phyloP scores from a whole-genome alignment of 2,888 invertebrate genomes.

The Drosophila gaucha region DNA sequence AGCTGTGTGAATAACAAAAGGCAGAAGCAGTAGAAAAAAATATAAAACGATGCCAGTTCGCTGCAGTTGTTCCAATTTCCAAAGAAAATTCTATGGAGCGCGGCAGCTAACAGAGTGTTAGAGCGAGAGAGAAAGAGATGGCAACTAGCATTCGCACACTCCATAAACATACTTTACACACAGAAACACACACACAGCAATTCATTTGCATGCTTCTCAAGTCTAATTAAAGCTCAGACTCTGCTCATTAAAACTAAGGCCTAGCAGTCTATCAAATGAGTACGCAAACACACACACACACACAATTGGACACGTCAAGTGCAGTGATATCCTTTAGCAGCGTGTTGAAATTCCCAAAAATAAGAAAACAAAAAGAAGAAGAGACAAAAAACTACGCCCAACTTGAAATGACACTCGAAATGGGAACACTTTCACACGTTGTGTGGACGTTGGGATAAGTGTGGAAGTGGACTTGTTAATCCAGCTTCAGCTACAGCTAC shows the following conservation, averaged over 20 bases:
- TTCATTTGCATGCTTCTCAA: constrained; percentile 53
- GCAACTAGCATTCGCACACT: constrained; percentile 69
- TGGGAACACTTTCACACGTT: constrained; percentile 80
- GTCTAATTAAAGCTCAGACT: constrained; percentile 43
- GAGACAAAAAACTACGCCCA: constrained; percentile 26
- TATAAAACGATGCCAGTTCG: constrained; percentile 26
- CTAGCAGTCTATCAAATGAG: constrained; percentile 33
- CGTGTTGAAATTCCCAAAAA: constrained; percentile 46
- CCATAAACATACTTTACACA: constrained; percentile 70
- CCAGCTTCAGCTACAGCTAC: background rate
- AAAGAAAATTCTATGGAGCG: constrained; percentile 47
- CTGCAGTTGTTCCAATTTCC: constrained; percentile 63
- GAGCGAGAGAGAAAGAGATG: background rate
- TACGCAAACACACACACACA: constrained; percentile 17
- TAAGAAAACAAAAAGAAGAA: constrained; percentile 6
- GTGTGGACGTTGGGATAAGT: constrained; percentile 31
- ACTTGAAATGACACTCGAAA: constrained; percentile 65
- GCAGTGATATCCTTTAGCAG: constrained; percentile 60
- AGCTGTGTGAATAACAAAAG: constrained; percentile 35
- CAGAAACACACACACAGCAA: constrained; percentile 8
- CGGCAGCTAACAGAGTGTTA: constrained; percentile 8
- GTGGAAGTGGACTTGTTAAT: constrained; percentile 37
- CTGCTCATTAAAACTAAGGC: constrained; percentile 47
- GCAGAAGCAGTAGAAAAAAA: background rate
- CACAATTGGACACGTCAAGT: constrained; percentile 56